A percentile compares a stretch with the other conserved stretches of the same genome.
These are phyloP conservation scores for Candoia aspera DNA, from an alignment of 2,113 vertebrate genomes.

Conservation along the genomic window DNA sequence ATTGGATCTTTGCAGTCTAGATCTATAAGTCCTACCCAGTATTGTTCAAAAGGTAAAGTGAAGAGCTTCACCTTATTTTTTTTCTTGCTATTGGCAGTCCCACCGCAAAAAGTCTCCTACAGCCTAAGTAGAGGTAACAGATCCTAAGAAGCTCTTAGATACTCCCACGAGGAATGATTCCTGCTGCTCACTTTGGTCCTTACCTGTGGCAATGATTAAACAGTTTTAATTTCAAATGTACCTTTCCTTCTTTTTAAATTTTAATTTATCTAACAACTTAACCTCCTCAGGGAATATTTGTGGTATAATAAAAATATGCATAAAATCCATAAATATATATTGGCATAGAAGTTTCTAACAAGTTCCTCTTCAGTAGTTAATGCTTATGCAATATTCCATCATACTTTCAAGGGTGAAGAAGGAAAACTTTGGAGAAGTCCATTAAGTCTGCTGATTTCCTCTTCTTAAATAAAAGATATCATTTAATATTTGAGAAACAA, in stretches of 20 bases:
- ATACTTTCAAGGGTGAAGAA: constrained; percentile 29
- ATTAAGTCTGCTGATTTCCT: neutral
- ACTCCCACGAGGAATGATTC: constrained; percentile 41
- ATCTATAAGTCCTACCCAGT: neutral
- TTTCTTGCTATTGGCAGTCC: neutral
- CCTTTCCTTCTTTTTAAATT: constrained; percentile 67
- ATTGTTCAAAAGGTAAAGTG: neutral
- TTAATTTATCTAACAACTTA: constrained; percentile 67
- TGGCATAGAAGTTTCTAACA: constrained; percentile 7
- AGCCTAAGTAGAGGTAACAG: constrained; percentile 17
- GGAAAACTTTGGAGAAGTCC: neutral
- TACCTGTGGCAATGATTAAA: constrained; percentile 64
- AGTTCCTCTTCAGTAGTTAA: constrained; percentile 20
- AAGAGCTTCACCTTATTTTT: neutral
- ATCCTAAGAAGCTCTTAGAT: constrained; percentile 48
- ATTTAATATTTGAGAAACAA: neutral
- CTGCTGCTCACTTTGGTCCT: constrained; percentile 55
- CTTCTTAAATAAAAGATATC: constrained; percentile 25
- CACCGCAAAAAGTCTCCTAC: constrained; percentile 7
- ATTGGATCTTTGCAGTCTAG: neutral
- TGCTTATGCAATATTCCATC: constrained; percentile 8
- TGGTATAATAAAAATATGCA: constrained; percentile 43
- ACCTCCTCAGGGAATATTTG: constrained; percentile 61
- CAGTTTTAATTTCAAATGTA: constrained; percentile 61
- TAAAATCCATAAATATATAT: constrained; percentile 44